Evolutionary conservation across 2,888 invertebrate genomes (phyloP), one percentile per base, ranked within the genome.

Genomic region (Drosophila rubida): DNA sequence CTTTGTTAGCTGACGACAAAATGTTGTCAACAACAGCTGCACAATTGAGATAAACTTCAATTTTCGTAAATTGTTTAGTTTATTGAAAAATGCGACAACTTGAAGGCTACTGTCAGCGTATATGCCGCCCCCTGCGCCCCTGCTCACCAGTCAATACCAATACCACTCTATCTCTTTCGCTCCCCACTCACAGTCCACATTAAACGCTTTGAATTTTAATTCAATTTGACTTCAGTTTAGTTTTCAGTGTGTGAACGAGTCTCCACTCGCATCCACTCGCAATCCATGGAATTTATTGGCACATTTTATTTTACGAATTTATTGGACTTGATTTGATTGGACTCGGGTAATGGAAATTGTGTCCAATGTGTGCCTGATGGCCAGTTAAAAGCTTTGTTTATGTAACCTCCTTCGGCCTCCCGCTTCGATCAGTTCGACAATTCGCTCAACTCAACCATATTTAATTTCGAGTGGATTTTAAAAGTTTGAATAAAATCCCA

Each of bases 21-120:
- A 80, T 86, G 80, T 88, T 81, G 87, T 88, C 89, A 88, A 88
- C 86, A 88, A 78, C 85, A 88, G 88, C 85, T 85, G 87, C 89
- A 88, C 89, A 87, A 88, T 89, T 89, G 87, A 89, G 87, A 88
- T 89, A 88, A 88, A 89, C 85, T 85, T 87, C 85, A 87, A 85
- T 85, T 88, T 85, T 85, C 88, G 88, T 82, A 84, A 88, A 84
- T 84, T 88, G 88, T 89, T 86, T 89, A 86, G 85, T 86, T 86
- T 86, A 86, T 85, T 85, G 84, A 85, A 88, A 85, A 85, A 85
- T 85, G 82, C 88, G 88, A 81, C 82, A 84, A 77, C 84, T 81
- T 84, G 82, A 88, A 87, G 87, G 75, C 74, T 57, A 55, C 74
- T 73, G 68, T 70, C 67, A 63, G 60, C 45, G 49, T 42, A 42